Conservation (phyloP, 92 coral and sea anemone genomes). For the Phenganax subtilis region DNA sequence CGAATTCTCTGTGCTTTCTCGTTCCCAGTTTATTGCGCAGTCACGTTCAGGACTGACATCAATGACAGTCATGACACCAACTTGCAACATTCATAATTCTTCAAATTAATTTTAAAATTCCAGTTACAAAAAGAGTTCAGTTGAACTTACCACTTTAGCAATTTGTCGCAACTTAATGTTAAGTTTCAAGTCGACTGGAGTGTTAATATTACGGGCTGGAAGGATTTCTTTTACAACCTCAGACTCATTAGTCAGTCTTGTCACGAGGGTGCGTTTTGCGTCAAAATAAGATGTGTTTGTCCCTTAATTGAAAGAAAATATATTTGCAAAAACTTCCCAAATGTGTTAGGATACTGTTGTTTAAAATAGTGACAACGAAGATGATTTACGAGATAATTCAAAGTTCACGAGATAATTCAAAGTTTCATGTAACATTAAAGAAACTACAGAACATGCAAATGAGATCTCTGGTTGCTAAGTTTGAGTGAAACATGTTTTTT, state of each 20-base stretch:
- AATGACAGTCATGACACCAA: too few relatives aligned
- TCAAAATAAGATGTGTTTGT: slow-evolving; percentile 25
- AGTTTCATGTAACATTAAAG: too few relatives aligned
- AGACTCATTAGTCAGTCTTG: slow-evolving; percentile 47
- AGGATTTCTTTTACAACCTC: slow-evolving; percentile 44
- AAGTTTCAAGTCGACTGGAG: slow-evolving; percentile 49
- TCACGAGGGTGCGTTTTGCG: slow-evolving; percentile 43
- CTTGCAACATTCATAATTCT: too few relatives aligned
- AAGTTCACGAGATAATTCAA: too few relatives aligned
- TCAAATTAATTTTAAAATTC: background rate
- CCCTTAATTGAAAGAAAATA: slow-evolving; percentile 1
- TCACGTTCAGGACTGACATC: background rate
- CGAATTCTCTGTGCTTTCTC: background rate
- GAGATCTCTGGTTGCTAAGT: too few relatives aligned
- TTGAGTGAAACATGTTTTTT: too few relatives aligned
- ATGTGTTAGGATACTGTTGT: background rate
- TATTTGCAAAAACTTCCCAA: too few relatives aligned
- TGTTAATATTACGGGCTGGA: slow-evolving; percentile 39
- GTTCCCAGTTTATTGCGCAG: background rate
- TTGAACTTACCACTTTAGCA: slow-evolving; percentile 57
- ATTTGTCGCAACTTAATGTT: slow-evolving; percentile 62
- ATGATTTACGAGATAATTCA: too few relatives aligned
- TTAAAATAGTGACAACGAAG: background rate
- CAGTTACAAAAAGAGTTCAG: background rate
- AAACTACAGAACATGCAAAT: too few relatives aligned